Evolutionary conservation across 2,888 invertebrate genomes (phyloP).

Genomic region (Cephus pygmeus): DNA sequence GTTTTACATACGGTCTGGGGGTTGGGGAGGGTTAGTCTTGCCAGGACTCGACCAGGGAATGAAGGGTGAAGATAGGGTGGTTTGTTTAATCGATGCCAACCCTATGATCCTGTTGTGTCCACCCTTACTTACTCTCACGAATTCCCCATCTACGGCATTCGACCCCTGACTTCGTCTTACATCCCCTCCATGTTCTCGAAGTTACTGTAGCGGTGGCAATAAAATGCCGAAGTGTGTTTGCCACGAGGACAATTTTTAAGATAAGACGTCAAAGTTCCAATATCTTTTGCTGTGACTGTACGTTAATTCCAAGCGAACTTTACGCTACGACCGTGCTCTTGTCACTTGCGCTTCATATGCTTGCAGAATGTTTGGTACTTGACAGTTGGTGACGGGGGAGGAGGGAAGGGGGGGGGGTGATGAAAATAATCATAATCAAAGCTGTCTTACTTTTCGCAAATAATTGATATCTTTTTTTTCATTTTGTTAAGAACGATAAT

Average conservation of each 20-base stretch:
- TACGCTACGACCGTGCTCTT: background rate
- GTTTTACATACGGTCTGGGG: background rate
- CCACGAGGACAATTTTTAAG: background rate
- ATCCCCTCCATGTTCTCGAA: background rate
- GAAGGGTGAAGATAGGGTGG: conserved; percentile 41
- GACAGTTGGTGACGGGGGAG: too few species aligned
- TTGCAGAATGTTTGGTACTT: background rate
- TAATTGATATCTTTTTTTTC: background rate
- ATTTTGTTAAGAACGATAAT: background rate
- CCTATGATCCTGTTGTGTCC: conserved; percentile 46
- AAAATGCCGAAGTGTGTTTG: background rate
- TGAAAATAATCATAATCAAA: background rate
- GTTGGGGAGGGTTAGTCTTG: background rate
- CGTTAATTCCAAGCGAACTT: background rate
- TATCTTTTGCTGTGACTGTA: background rate
- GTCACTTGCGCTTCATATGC: background rate
- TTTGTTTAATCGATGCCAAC: conserved; percentile 62
- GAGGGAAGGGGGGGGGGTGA: background rate
- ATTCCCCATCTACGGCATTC: conserved; percentile 1
- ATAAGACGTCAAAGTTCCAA: background rate
- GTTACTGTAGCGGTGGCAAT: background rate
- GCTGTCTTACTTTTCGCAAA: background rate
- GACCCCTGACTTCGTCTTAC: background rate
- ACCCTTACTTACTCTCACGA: conserved; percentile 40
- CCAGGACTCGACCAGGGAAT: background rate